Conservation (phyloP, 2,888 invertebrate genomes). For the Idaea biselata region DNA sequence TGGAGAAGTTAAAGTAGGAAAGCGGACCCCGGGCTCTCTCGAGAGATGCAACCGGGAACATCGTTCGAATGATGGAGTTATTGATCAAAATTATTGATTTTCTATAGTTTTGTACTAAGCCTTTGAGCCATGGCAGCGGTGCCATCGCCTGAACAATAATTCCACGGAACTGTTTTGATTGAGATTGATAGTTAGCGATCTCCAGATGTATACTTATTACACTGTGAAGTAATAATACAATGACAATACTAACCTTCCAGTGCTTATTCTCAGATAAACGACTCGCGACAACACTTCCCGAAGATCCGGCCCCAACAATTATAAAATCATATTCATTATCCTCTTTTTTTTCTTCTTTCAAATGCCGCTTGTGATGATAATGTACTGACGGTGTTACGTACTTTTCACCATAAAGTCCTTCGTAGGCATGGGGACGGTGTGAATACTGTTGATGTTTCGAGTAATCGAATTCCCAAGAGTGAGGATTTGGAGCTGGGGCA, state of each 20-base stretch:
- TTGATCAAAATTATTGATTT: no score
- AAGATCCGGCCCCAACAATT: conserved; percentile 58
- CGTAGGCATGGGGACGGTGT: neutral
- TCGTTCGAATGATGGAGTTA: no score
- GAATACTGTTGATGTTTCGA: neutral
- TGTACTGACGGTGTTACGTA: neutral
- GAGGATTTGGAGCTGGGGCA: neutral
- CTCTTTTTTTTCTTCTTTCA: conserved; percentile 7
- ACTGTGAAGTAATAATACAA: conserved; percentile 1
- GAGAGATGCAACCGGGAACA: no score
- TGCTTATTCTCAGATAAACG: conserved; percentile 44
- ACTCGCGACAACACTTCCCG: conserved; percentile 59
- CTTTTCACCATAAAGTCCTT: neutral
- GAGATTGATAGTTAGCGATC: no score
- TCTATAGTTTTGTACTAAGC: no score
- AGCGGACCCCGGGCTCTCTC: no score
- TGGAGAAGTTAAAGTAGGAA: no score
- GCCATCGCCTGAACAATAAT: no score
- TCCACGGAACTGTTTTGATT: no score
- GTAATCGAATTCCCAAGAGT: neutral
- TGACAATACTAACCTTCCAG: conserved; percentile 45
- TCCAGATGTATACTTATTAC: no score
- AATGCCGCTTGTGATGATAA: neutral
- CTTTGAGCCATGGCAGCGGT: no score
- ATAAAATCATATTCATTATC: conserved; percentile 55